A percentile compares a stretch with the other conserved stretches of the same genome.
These are phyloP conservation scores for Copsychus sechellarum DNA, from an alignment of 2,113 vertebrate genomes.

Conservation along the genomic window DNA sequence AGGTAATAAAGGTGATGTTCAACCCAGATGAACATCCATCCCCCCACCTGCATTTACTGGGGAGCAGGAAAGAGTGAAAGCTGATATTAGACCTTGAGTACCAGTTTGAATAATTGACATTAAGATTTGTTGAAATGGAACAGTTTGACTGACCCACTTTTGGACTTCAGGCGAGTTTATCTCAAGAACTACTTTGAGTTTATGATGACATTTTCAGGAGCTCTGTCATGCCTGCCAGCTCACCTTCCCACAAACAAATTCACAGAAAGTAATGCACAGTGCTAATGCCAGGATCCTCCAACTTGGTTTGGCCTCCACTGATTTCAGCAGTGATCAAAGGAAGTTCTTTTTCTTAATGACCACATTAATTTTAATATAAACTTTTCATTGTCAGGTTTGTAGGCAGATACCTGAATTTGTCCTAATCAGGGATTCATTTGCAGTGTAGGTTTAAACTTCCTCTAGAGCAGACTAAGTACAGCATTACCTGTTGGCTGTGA, in stretches of 20 bases:
- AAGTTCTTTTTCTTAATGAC: not conserved
- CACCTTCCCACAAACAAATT: not conserved
- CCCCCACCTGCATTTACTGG: not conserved
- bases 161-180: not conserved
- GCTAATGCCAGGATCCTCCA: not conserved
- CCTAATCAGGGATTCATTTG: not conserved
- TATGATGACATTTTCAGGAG: not conserved
- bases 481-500: accelerated
- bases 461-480: accelerated
- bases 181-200: not conserved
- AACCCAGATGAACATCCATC: not conserved
- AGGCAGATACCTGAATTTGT: not conserved
- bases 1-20: not conserved
- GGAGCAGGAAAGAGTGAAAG: not conserved
- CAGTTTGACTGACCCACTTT: not conserved
- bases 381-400: not conserved
- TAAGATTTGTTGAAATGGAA: not conserved
- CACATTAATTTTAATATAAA: not conserved
- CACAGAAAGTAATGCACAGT: not conserved
- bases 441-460: not conserved
- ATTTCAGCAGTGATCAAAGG: not conserved
- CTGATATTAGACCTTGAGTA: accelerated
- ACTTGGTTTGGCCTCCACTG: not conserved
- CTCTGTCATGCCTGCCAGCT: not conserved
- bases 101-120: not conserved